Conservation (phyloP, 2,113 vertebrate species). For the Hirundichthys speculiger region DNA sequence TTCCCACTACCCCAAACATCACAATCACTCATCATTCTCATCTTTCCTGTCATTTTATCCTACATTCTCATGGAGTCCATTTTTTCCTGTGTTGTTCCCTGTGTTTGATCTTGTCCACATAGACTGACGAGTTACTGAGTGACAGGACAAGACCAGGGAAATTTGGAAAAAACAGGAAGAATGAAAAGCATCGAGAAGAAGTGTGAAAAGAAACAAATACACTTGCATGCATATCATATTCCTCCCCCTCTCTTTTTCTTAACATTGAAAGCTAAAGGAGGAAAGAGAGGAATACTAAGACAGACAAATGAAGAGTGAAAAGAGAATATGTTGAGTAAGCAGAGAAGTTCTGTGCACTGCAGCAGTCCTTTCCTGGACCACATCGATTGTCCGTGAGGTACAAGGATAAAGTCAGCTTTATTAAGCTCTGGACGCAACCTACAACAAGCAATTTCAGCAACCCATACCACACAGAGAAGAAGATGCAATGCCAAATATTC, state of each 20-base stretch:
- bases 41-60: slow-evolving; percentile 55
- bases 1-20: slow-evolving; percentile 59
- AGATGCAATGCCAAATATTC: no score
- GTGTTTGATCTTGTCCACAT: slow-evolving; percentile 24
- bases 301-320: slow-evolving; percentile 17
- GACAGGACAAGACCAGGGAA: slow-evolving; percentile 39
- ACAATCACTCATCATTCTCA: slow-evolving; percentile 59
- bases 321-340: slow-evolving; percentile 35
- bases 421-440: slow-evolving; percentile 19
- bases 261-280: background rate
- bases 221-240: slow-evolving; percentile 3
- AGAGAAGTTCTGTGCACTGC: slow-evolving; percentile 55
- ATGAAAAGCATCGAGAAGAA: slow-evolving; percentile 3
- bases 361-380: slow-evolving; percentile 38
- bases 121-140: slow-evolving; percentile 32
- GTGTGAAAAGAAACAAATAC: slow-evolving; percentile 11
- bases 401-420: slow-evolving; percentile 45
- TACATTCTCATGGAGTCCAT: slow-evolving; percentile 29
- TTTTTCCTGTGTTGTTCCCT: slow-evolving; percentile 37
- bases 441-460: no score
- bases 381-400: slow-evolving; percentile 40
- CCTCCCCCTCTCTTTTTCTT: slow-evolving; percentile 6
- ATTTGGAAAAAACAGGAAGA: slow-evolving; percentile 24
- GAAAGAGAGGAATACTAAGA: slow-evolving; percentile 21
- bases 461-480: no score